These are phyloP conservation scores for Hydrolagus colliei DNA, from an alignment of 2,797 vertebrate genomes.

Conservation along the genomic window DNA sequence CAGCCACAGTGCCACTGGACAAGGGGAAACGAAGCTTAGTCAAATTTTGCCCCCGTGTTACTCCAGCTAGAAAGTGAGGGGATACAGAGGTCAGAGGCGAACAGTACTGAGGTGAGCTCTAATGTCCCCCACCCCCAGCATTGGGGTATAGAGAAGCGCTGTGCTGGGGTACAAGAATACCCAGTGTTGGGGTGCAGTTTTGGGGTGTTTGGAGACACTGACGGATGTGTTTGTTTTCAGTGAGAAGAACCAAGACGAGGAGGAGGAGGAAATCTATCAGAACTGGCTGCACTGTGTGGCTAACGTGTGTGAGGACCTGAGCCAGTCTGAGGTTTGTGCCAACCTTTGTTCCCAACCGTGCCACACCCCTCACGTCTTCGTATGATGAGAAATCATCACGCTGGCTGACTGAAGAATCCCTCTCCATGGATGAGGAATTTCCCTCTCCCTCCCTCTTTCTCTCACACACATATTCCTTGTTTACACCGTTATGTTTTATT, in stretches of 20 bases:
- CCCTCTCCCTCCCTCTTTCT: no score
- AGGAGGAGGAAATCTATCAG: constrained; percentile 57
- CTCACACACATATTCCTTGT: not conserved
- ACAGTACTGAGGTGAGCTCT: no score
- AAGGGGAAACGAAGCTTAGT: no score
- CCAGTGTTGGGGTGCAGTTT: not conserved
- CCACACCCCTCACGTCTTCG: not conserved
- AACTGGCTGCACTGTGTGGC: constrained; percentile 64
- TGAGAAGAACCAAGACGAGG: constrained; percentile 44
- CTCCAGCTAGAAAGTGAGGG: no score
- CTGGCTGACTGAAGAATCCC: no score
- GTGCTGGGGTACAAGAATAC: no score
- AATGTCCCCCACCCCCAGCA: no score
- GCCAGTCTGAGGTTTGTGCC: constrained; percentile 8
- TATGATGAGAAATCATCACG: no score
- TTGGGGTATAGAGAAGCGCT: no score
- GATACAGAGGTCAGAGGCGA: no score
- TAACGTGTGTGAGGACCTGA: constrained; percentile 54
- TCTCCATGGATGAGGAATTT: not conserved
- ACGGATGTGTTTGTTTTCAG: not conserved
- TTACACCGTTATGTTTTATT: not conserved
- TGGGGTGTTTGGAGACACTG: not conserved
- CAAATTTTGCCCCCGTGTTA: no score
- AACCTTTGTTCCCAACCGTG: not conserved
- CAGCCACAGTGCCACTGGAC: no score